Evolutionary conservation across 2,113 vertebrate genomes (phyloP), one percentile per base, ranked within the genome.

Genomic region (Xenopus borealis): DNA sequence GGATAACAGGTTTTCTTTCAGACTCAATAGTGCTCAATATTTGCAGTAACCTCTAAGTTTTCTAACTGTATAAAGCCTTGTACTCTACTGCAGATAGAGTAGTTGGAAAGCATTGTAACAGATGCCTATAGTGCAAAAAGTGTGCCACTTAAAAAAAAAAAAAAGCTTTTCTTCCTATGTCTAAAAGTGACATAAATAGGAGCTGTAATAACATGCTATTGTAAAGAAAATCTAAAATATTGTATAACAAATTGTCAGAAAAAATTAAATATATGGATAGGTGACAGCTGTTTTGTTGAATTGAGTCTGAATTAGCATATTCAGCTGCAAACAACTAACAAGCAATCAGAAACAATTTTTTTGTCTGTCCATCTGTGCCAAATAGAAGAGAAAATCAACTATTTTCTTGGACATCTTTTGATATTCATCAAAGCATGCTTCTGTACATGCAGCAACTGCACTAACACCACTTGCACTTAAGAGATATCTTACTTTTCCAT

Each of bases 361-460:
- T 92, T 89, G 89, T 89, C 85, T 84, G 79, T 73, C 80, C 83
- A 92, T 91, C 91, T 92, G 89, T 89, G 91, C 86, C 79, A 85
- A 86, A 64, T 84, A 84, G 86, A 86, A 91, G 91, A 87, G 90
- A 89, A 93, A 55, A 92, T 86, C 89, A 65, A 87, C 86, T 84
- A 63, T 87, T 87, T 79, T 78, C 83, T 71, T 73, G 82, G 84
- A 83, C 78, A 80, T 87, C 80, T 83, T n/a, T 0, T 83, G 87
- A 79, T 82, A 85, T 85, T 82, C 73, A 86, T 81, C 17, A 81
- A 79, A 83, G 40, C 68, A n/a, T 76, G 81, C 84, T 84, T 85
- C 79, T 76, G 46, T 78, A 76, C 65, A 9, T 78, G 81, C 76
- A 27, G 23, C 23, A 27, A 27, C 23, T 27, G 23, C 3, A 40